Percentiles rank a stretch among this genome's conserved stretches.
These are phyloP conservation scores for Toxonevra muliebris DNA, from an alignment of 2,888 invertebrate genomes.

Conservation along the genomic window DNA sequence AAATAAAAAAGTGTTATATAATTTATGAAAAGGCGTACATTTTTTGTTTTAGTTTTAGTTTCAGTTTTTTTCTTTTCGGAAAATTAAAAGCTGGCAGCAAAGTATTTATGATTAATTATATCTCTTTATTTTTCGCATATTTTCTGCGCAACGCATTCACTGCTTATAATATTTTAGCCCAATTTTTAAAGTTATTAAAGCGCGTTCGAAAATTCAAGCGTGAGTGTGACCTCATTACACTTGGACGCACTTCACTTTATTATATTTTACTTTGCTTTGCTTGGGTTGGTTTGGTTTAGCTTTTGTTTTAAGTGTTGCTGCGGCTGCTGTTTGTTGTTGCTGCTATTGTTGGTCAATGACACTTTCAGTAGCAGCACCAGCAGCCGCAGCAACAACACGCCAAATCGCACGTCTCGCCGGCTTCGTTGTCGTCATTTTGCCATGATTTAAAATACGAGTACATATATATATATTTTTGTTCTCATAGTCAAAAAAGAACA, in stretches of 20 bases:
- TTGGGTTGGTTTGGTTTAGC: not conserved
- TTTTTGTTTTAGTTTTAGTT: slow-evolving; percentile 1
- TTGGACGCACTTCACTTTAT: slow-evolving; percentile 28
- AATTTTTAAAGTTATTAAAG: slow-evolving; percentile 5
- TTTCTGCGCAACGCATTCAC: not conserved
- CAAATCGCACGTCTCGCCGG: not conserved
- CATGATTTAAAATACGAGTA: too few relatives aligned
- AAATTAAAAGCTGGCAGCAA: slow-evolving; percentile 10
- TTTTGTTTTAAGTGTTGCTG: slow-evolving; percentile 38
- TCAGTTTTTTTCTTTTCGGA: too few relatives aligned
- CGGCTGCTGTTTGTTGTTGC: slow-evolving; percentile 17
- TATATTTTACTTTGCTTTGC: too few relatives aligned
- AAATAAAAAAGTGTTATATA: not conserved
- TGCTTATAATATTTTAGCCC: slow-evolving; percentile 9
- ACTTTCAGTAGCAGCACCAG: slow-evolving; percentile 42
- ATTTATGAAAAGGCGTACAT: not conserved
- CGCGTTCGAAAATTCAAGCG: too few relatives aligned
- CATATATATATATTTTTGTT: too few relatives aligned
- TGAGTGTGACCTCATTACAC: slow-evolving; percentile 33
- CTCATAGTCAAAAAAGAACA: too few relatives aligned
- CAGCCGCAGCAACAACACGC: not conserved
- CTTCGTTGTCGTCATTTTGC: not conserved
- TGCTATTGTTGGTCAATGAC: slow-evolving; percentile 55
- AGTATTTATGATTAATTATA: slow-evolving; percentile 24
- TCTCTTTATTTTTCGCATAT: slow-evolving; percentile 9